Conservation (phyloP, 2,797 vertebrate genomes). For the Garrulus glandarius region DNA sequence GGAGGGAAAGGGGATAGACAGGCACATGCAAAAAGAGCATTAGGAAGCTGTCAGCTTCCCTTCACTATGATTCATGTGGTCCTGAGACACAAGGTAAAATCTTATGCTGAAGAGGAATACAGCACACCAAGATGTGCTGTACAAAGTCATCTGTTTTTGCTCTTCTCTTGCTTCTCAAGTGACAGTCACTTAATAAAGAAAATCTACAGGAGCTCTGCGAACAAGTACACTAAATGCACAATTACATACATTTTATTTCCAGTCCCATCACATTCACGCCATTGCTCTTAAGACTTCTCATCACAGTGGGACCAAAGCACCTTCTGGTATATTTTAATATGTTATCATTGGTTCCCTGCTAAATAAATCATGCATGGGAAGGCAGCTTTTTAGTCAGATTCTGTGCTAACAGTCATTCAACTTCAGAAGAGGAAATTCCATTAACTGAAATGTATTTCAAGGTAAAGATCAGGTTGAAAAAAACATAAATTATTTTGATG, state of each 20-base stretch:
- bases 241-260: neutral
- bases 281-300: neutral
- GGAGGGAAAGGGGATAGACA: neutral
- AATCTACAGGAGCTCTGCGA: neutral
- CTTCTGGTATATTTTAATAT: neutral
- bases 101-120: neutral
- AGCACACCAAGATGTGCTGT: slow-evolving; percentile 6
- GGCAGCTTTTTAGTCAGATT: neutral
- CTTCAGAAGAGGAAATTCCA: neutral
- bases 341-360: neutral
- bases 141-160: slow-evolving; percentile 29
- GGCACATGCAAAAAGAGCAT: neutral
- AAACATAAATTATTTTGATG: neutral
- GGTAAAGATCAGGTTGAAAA: neutral
- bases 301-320: neutral
- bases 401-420: neutral
- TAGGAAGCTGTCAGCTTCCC: neutral
- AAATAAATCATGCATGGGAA: neutral
- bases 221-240: neutral
- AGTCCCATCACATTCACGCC: neutral
- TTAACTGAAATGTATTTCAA: neutral
- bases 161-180: neutral
- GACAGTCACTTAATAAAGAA: slow-evolving; percentile 1
- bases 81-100: slow-evolving; percentile 8
- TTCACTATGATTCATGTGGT: neutral